Evolutionary conservation across 2,113 vertebrate genomes (phyloP).

Genomic region (Halcyon malimbica): DNA sequence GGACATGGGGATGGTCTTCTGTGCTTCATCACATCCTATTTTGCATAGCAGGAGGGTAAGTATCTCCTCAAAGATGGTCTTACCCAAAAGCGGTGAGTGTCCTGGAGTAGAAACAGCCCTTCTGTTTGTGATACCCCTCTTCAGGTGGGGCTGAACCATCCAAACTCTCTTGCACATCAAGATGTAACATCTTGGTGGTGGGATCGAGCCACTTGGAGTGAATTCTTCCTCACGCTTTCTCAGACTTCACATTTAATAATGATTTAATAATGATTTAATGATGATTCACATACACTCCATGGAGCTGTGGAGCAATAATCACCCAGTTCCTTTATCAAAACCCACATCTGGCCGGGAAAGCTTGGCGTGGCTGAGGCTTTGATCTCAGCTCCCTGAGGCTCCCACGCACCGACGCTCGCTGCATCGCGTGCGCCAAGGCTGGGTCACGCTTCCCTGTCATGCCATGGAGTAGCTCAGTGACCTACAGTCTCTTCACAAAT

Average conservation of each 20-base stretch:
- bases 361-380: accelerated
- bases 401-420: accelerated
- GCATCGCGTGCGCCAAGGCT: accelerated
- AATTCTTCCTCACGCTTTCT: not conserved
- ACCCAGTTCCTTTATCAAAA: not conserved
- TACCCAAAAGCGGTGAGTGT: accelerated
- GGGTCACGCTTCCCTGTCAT: not conserved
- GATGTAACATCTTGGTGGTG: not conserved
- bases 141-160: not conserved
- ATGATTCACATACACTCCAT: accelerated
- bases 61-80: not conserved
- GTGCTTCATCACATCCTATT: not conserved
- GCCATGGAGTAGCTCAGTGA: not conserved
- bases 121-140: not conserved
- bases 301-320: not conserved
- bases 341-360: not conserved
- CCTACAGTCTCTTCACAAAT: not conserved
- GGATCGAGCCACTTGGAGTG: not conserved
- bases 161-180: accelerated
- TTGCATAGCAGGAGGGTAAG: not conserved
- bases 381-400: not conserved
- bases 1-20: not conserved
- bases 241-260: not conserved
- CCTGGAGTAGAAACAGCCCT: not conserved
- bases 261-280: not conserved